Evolutionary conservation across 2,888 invertebrate genomes (phyloP).

Genomic region (Noctuana brunneofusca): DNA sequence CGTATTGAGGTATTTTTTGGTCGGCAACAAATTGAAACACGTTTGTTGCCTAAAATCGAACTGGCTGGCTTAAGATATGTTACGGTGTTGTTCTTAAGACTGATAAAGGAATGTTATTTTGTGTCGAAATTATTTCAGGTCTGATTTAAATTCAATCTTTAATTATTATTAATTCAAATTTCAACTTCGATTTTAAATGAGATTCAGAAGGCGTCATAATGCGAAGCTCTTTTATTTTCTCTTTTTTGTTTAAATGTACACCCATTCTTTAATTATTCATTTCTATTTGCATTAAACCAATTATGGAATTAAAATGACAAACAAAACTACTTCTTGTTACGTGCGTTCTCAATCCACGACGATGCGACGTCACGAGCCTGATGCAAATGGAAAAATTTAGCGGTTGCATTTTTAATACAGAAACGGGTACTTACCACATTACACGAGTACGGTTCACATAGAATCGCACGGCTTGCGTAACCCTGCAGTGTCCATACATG

Average conservation of each 20-base stretch:
- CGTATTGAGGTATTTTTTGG: constrained; percentile 52
- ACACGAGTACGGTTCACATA: constrained; percentile 30
- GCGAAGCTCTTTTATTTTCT: too few species aligned
- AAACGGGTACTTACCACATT: constrained; percentile 18
- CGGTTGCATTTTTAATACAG: constrained; percentile 16
- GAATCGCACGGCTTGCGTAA: constrained; percentile 59
- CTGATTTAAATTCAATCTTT: not conserved
- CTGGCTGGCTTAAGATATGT: constrained; percentile 7
- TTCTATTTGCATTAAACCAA: too few species aligned
- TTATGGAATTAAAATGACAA: too few species aligned
- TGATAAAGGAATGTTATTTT: not conserved
- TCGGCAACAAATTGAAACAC: constrained; percentile 40
- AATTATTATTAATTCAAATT: not conserved
- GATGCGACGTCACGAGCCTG: not conserved
- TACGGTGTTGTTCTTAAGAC: not conserved
- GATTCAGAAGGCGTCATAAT: too few species aligned
- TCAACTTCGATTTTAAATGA: too few species aligned
- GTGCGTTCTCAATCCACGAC: not conserved
- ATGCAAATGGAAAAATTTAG: constrained; percentile 7
- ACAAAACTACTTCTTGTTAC: too few species aligned
- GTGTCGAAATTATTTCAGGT: constrained; percentile 1
- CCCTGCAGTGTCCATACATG: constrained; percentile 69
- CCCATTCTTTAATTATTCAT: too few species aligned
- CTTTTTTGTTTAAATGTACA: too few species aligned
- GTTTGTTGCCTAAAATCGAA: constrained; percentile 42